Conservation (phyloP, 2,113 vertebrate genomes). For the Burhinus oedicnemus region DNA sequence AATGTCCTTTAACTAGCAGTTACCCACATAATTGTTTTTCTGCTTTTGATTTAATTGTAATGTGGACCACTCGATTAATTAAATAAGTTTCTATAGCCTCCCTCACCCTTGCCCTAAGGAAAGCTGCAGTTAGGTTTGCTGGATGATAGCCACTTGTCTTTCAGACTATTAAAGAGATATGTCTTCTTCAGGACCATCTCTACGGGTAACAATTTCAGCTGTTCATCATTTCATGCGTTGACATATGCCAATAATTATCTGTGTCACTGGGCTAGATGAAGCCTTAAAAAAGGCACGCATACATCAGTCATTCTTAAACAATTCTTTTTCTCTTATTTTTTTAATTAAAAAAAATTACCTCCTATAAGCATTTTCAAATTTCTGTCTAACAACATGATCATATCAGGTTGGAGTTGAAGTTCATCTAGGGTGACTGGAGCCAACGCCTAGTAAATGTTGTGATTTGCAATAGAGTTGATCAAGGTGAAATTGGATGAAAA, state of each 20-base stretch:
- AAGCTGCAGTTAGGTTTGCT: neutral
- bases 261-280: neutral
- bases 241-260: neutral
- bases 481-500: neutral
- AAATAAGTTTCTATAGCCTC: conserved; percentile 32
- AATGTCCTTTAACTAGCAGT: conserved; percentile 7
- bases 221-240: neutral
- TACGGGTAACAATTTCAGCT: neutral
- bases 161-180: neutral
- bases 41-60: conserved; percentile 69
- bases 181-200: neutral
- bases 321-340: accelerated
- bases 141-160: conserved; percentile 22
- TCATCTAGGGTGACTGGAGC: neutral
- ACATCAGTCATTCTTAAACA: neutral
- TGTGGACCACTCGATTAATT: conserved; percentile 52
- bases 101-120: conserved; percentile 24
- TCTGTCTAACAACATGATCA: accelerated
- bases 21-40: conserved; percentile 67
- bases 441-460: neutral
- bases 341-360: neutral
- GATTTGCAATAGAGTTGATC: neutral
- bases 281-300: neutral
- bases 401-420: neutral
- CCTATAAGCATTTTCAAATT: neutral